These are phyloP conservation scores for Enteromius afrohamiltoni DNA, from an alignment of 2,797 vertebrate species.

Conservation along the genomic window DNA sequence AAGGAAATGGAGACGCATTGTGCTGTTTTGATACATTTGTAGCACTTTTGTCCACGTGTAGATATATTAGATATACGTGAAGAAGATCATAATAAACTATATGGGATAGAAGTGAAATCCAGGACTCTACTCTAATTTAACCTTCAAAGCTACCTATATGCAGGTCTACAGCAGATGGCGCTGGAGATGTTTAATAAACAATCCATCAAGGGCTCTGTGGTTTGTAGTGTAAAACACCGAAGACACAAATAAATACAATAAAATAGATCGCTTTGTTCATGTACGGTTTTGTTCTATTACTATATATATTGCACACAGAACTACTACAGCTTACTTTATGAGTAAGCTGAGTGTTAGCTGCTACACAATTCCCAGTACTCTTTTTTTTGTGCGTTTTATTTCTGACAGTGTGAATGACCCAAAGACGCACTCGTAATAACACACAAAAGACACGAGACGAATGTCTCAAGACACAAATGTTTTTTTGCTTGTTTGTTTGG, in stretches of 20 bases:
- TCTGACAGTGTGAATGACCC: not conserved
- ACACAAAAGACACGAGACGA: not conserved
- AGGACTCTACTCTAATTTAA: not conserved
- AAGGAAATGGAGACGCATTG: not conserved
- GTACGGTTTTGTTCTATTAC: not conserved
- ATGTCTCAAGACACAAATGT: no score
- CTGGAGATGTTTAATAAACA: not conserved
- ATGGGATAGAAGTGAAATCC: not conserved
- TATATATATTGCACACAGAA: not conserved
- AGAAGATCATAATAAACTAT: not conserved
- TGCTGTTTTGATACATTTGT: not conserved
- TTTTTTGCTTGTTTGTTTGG: no score
- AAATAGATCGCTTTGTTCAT: not conserved
- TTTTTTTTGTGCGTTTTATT: not conserved
- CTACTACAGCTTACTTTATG: not conserved
- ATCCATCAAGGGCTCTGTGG: not conserved
- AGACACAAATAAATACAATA: not conserved
- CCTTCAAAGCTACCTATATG: not conserved
- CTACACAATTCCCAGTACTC: not conserved
- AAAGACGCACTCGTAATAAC: not conserved
- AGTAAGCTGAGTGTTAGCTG: not conserved
- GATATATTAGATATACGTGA: not conserved
- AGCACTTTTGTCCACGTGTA: not conserved
- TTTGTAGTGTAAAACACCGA: not conserved
- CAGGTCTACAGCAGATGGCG: not conserved